Base-by-base conservation (phyloP, 2,797 vertebrate species). In the Carduelis carduelis region DNA sequence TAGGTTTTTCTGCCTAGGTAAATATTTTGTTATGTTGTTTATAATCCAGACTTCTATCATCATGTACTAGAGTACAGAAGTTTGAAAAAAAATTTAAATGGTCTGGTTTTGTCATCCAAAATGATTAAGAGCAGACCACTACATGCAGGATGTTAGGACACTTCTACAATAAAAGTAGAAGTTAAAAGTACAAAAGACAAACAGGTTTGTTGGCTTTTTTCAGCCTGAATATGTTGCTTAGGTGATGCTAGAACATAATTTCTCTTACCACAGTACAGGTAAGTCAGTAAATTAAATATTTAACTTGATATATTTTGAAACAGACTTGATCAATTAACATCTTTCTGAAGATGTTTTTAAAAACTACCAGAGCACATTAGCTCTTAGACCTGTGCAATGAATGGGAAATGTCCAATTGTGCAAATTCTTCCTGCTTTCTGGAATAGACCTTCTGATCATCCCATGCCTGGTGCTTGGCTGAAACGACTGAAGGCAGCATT, bases 141-240 rank as follows among this genome's bases (percentile, higher is more conserved):
- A 53, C 28, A 34, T 44, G 41, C 64, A 92, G 57, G 50, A 69
- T 57, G 47, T 94, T 77, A 50, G 43, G 69, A 68, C 15, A 18
- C 77, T 91, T 90, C 85, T 84, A 86, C 82, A 86, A 27, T n/a
- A 75, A 87, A 91, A 81, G 75, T 9, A 93, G 84, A 92, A 95
- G 66, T 87, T 72, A 30, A 50, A 59, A 84, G 46, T 95, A 86
- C 32, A 82, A 60, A 96, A 83, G n/a, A 83, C 22, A n/a, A 24
- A 56, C 41, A 66, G 11, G 12, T 60, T 92, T 70, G 37, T 14
- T 83, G 57, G 43, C 9, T 74, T 79, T 91, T 86, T 85, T 49
- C 71, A 81, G 61, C 50, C 49, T 50, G 23, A 75, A 74, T 70
- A 11, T 75, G n/a, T 56, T 87, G 43, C 41, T 87, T 80, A 56